Evolutionary conservation across 2,888 invertebrate genomes (phyloP).

Genomic region (Griposia aprilina): DNA sequence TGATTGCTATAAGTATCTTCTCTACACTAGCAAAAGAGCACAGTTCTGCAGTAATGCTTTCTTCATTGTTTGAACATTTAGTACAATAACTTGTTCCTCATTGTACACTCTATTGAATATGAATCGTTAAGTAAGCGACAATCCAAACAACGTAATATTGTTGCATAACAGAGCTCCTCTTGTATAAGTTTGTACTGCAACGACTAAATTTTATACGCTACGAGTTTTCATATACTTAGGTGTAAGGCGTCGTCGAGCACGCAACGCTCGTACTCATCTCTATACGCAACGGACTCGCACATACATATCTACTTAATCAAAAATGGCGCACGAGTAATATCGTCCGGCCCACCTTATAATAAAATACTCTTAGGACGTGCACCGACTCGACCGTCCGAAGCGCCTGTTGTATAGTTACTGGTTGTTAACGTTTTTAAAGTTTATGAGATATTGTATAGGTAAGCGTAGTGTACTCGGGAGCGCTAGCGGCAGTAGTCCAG

Average conservation of each 20-base stretch:
- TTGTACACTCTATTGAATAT: conserved; percentile 20
- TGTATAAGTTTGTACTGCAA: conserved; percentile 48
- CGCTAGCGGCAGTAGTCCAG: conserved; percentile 17
- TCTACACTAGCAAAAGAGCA: conserved; percentile 56
- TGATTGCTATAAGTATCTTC: conserved; percentile 47
- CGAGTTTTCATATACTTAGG: conserved; percentile 44
- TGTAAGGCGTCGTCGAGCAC: conserved; percentile 35
- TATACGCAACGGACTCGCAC: conserved; percentile 35
- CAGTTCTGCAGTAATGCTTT: conserved; percentile 49
- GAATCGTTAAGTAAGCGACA: conserved; percentile 1
- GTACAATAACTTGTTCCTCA: conserved; percentile 30
- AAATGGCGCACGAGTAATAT: conserved; percentile 40
- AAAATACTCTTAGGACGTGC: conserved; percentile 34
- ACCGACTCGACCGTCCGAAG: conserved; percentile 62
- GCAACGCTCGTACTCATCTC: conserved; percentile 15
- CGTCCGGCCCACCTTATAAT: conserved; percentile 7
- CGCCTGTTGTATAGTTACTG: conserved; percentile 69
- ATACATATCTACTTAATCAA: conserved; percentile 51
- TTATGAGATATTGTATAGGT: conserved; percentile 71
- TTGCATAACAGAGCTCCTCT: conserved; percentile 48
- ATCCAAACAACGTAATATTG: neutral
- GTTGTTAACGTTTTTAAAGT: conserved; percentile 85
- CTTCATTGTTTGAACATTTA: conserved; percentile 32
- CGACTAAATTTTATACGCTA: conserved; percentile 58
- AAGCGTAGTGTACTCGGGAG: conserved; percentile 41